Conservation (phyloP, 2,113 vertebrate genomes). For the Gymnogyps californianus region DNA sequence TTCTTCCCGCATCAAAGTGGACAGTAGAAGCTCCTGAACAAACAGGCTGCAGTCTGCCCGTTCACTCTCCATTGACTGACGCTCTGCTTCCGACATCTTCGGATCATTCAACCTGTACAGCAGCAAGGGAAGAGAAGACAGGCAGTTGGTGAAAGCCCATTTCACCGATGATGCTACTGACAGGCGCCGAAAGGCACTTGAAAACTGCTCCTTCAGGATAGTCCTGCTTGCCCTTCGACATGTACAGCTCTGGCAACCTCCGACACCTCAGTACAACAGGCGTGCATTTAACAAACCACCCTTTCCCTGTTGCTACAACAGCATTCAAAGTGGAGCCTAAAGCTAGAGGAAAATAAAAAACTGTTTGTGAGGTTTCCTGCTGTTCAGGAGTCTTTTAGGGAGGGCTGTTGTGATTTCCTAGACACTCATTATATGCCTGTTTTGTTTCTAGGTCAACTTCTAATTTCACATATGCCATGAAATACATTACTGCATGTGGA, state of each 20-base stretch:
- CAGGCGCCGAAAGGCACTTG: accelerated
- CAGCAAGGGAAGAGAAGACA: conserved; percentile 10
- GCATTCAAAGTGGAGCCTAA: accelerated
- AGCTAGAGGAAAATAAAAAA: not conserved
- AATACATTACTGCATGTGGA: accelerated
- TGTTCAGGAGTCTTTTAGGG: not conserved
- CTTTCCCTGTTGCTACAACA: not conserved
- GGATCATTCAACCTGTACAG: conserved; percentile 91
- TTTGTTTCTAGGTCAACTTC: not conserved
- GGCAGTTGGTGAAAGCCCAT: not conserved
- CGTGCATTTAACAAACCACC: not conserved
- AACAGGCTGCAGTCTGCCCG: conserved; percentile 96
- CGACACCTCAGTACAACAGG: too few species aligned
- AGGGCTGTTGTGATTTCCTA: not conserved
- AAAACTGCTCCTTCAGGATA: not conserved
- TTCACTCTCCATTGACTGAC: conserved; percentile 91
- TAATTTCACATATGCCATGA: not conserved
- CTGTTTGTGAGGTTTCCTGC: not conserved
- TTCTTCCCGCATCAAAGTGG: conserved; percentile 94
- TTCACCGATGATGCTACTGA: accelerated
- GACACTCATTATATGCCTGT: accelerated
- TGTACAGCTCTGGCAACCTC: accelerated
- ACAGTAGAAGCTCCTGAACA: conserved; percentile 96
- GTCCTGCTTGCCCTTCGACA: not conserved
- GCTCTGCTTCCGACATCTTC: conserved; percentile 94